Conservation (phyloP, 2,888 invertebrate species). For the Pyrrhia umbra region DNA sequence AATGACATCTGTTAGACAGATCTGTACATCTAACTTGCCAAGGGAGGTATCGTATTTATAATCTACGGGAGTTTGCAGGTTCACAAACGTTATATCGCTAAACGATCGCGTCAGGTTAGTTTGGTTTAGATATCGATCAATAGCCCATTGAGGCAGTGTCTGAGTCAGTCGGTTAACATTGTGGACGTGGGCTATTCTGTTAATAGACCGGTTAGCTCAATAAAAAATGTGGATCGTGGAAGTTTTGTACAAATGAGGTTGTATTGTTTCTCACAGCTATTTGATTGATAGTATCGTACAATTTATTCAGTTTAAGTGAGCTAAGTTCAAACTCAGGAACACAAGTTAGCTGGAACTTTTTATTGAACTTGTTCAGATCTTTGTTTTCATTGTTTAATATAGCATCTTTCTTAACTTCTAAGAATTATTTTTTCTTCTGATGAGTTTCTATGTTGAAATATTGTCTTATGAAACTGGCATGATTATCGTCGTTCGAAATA, state of each 20-base stretch:
- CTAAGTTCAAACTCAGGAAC: too few species aligned
- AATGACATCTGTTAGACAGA: conserved; percentile 36
- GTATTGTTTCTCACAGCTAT: not conserved
- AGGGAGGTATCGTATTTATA: conserved; percentile 57
- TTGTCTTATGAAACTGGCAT: not conserved
- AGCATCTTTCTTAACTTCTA: too few species aligned
- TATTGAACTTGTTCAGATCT: too few species aligned
- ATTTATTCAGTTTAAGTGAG: not conserved
- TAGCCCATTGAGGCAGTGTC: conserved; percentile 51
- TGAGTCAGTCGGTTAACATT: conserved; percentile 48
- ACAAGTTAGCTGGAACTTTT: too few species aligned
- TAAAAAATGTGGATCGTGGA: not conserved
- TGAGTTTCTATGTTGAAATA: not conserved
- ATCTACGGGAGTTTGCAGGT: conserved; percentile 43
- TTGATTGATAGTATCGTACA: not conserved
- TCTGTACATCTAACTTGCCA: conserved; percentile 22
- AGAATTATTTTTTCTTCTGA: not conserved
- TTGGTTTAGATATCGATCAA: conserved; percentile 59
- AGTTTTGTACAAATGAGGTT: too few species aligned
- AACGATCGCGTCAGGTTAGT: conserved; percentile 55
- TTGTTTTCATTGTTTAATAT: not conserved
- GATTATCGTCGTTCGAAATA: not conserved
- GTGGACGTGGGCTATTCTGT: conserved; percentile 35
- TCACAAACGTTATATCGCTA: conserved; percentile 55
- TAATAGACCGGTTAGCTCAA: conserved; percentile 28